Conservation (phyloP, 2,797 vertebrate species). For the Pantherophis vulpinus region DNA sequence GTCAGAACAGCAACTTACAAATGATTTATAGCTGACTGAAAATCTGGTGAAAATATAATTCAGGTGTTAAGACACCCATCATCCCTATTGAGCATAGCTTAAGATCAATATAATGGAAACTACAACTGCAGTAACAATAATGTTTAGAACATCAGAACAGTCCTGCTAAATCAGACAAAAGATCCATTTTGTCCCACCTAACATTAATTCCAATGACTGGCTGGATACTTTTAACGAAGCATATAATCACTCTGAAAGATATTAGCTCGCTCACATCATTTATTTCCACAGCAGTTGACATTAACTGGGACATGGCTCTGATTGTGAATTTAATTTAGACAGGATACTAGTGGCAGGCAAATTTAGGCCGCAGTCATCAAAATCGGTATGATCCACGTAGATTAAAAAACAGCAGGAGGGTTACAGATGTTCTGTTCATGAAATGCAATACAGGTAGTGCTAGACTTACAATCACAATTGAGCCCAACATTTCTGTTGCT, state of each 20-base stretch:
- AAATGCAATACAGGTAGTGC: background rate
- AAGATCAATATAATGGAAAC: background rate
- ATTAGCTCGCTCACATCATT: background rate
- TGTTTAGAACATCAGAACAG: background rate
- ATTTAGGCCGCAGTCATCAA: background rate
- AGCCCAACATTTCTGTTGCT: background rate
- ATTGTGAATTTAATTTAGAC: background rate
- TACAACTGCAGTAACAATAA: background rate
- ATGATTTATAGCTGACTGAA: background rate
- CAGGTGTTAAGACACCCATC: background rate
- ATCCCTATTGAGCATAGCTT: background rate
- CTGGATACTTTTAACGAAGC: background rate
- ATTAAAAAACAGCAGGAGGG: background rate
- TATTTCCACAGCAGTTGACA: background rate
- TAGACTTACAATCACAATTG: background rate
- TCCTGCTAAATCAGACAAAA: background rate
- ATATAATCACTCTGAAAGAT: background rate
- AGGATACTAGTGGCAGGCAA: background rate
- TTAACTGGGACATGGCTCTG: background rate
- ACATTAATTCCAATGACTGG: background rate
- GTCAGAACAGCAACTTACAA: background rate
- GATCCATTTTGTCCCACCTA: background rate
- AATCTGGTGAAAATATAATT: background rate
- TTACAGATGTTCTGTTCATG: background rate
- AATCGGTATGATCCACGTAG: background rate